A percentile compares a stretch with the other conserved stretches of the same genome.
Evolutionary conservation across 2,113 vertebrate genomes (phyloP).

Genomic region (Odontesthes bonariensis): DNA sequence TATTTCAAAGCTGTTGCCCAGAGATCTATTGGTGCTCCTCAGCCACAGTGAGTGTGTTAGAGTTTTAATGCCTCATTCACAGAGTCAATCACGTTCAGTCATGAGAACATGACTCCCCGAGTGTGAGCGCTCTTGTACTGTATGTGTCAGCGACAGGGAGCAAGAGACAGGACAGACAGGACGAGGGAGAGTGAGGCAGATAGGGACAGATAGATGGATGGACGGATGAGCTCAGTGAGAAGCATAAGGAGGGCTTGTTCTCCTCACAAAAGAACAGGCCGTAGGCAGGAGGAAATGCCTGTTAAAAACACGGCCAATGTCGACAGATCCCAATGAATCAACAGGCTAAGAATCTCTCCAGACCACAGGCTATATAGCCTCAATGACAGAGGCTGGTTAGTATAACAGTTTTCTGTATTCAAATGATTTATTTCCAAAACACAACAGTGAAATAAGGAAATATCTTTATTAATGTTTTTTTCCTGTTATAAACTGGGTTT

Average conservation of each 20-base stretch:
- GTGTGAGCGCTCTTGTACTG: slow-evolving; percentile 59
- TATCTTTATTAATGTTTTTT: slow-evolving; percentile 22
- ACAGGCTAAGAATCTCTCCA: slow-evolving; percentile 67
- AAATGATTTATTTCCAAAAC: slow-evolving; percentile 52
- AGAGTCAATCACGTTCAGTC: slow-evolving; percentile 76
- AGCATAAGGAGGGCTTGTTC: slow-evolving; percentile 80
- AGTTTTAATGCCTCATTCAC: slow-evolving; percentile 73
- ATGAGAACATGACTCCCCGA: slow-evolving; percentile 75
- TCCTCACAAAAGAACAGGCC: slow-evolving; percentile 77
- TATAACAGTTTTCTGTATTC: slow-evolving; percentile 60
- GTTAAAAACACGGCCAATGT: slow-evolving; percentile 74
- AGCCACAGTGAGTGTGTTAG: slow-evolving; percentile 53
- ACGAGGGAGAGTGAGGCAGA: slow-evolving; percentile 59
- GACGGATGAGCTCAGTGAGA: slow-evolving; percentile 78
- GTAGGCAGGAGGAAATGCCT: slow-evolving; percentile 82
- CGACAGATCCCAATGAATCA: slow-evolving; percentile 77
- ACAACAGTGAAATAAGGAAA: slow-evolving; percentile 16
- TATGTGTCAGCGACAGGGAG: slow-evolving; percentile 66
- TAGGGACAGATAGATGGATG: slow-evolving; percentile 59
- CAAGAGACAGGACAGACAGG: slow-evolving; percentile 36
- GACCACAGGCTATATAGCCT: slow-evolving; percentile 66
- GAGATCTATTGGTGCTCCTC: slow-evolving; percentile 70
- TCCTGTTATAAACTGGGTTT: slow-evolving; percentile 6
- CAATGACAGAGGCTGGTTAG: slow-evolving; percentile 42
- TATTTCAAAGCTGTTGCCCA: slow-evolving; percentile 67